Evolutionary conservation across 1,140 invertebrate genomes (phyloP).

Genomic region (Cheumatopsyche charites): DNA sequence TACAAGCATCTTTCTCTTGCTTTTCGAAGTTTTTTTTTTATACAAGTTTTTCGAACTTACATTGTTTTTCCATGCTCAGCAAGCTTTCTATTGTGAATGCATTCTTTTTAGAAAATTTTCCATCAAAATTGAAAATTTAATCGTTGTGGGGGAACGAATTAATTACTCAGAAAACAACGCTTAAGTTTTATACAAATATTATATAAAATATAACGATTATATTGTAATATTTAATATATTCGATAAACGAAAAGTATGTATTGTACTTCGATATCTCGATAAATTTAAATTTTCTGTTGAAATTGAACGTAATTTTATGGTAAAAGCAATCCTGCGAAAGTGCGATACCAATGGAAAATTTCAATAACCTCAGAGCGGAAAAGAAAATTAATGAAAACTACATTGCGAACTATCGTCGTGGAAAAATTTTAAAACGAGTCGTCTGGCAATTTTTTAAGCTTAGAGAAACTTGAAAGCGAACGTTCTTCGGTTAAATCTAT

Average conservation of each 20-base stretch:
- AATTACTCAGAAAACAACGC: too few species aligned
- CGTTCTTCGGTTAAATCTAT: slow-evolving; percentile 3
- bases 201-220: too few species aligned
- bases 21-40: slow-evolving; percentile 8
- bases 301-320: too few species aligned
- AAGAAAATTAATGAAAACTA: neutral
- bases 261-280: too few species aligned
- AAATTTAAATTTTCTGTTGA: too few species aligned
- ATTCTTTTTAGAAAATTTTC: neutral
- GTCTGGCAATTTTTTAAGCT: slow-evolving; percentile 15
- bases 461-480: neutral
- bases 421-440: neutral
- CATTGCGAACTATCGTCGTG: neutral
- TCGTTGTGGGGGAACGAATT: too few species aligned
- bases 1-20: neutral
- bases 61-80: neutral
- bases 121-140: neutral
- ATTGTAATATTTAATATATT: too few species aligned
- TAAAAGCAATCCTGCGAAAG: too few species aligned
- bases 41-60: neutral
- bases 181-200: too few species aligned
- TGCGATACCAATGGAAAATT: too few species aligned
- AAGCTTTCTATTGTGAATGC: neutral
- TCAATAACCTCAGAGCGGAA: too few species aligned
- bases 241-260: too few species aligned